Evolutionary conservation across 2,797 vertebrate genomes (phyloP), one percentile per base, ranked within the genome.

Genomic region (Tiaroga cobitis): DNA sequence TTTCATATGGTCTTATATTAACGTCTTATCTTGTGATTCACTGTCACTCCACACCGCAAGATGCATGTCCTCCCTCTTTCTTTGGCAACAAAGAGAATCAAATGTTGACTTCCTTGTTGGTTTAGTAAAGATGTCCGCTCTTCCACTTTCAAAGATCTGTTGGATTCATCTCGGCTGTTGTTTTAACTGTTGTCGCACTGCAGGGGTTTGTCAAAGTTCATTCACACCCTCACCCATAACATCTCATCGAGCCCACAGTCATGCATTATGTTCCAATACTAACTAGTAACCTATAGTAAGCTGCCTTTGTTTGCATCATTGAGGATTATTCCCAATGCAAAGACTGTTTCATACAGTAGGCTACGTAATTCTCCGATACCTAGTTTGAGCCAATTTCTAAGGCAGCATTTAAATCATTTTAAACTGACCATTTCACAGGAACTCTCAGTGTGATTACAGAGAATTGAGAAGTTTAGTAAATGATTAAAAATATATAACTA

Each of bases 161-260:
- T n/a, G 59, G 86, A 29, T 51, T 81, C 61, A 19, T 72, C 8
- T 65, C 68, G 29, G 43, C 69, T 83, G 82, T 83, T 63, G 70
- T 56, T 84, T 59, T 85, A 13, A 24, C 56, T 72, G 73, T 74
- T 85, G 76, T 86, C 76, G 11, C 86, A 78, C 51, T 81, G 34
- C 72, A 56, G 61, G 69, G 75, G 70, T 76, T 83, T 89, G 72
- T 84, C 81, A 81, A 63, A 80, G 77, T 39, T 81, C 70, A 51
- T 54, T 77, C 80, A 81, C 49, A 59, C 37, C 39, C 15, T 72
- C 63, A 79, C 49, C 34, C 81, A 51, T 61, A 68, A 70, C 84
- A 80, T 85, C 85, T 83, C 80, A 72, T 89, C 80, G 80, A 83
- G 59, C 69, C 81, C 72, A 54, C 26, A 8, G 26, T 51, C 37